Conservation (phyloP, 2,888 invertebrate species). For the Monopis laevigella region DNA sequence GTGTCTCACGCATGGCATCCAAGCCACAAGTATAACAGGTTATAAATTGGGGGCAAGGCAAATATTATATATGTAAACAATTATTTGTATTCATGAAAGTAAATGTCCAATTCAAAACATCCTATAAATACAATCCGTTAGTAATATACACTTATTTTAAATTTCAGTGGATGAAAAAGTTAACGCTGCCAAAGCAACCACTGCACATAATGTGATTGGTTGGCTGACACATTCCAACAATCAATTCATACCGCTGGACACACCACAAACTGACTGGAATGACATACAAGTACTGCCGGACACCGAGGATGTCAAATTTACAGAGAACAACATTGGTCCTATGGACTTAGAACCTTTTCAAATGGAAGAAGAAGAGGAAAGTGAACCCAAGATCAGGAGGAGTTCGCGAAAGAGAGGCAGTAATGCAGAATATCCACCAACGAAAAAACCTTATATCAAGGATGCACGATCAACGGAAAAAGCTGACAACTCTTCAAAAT, state of each 20-base stretch:
- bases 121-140: too few relatives aligned
- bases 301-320: conserved; percentile 29
- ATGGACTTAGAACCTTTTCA: conserved; percentile 39
- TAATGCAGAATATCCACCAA: conserved; percentile 23
- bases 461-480: conserved; percentile 30
- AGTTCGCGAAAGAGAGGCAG: conserved; percentile 42
- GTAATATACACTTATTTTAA: neutral
- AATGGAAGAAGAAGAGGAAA: conserved; percentile 36
- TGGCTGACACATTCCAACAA: conserved; percentile 53
- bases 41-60: too few relatives aligned
- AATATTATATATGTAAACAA: too few relatives aligned
- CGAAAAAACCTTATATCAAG: conserved; percentile 25
- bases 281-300: conserved; percentile 47
- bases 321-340: conserved; percentile 34
- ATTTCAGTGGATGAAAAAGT: conserved; percentile 40
- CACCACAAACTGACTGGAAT: conserved; percentile 51
- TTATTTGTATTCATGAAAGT: too few relatives aligned
- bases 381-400: conserved; percentile 37
- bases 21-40: too few relatives aligned
- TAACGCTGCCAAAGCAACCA: neutral
- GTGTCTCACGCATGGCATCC: too few relatives aligned
- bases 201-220: conserved; percentile 43
- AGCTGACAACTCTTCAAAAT: conserved; percentile 35
- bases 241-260: conserved; percentile 42
- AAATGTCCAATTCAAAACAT: too few relatives aligned